Evolutionary conservation across 1,140 invertebrate species (phyloP).

Genomic region (Aricia agestis): DNA sequence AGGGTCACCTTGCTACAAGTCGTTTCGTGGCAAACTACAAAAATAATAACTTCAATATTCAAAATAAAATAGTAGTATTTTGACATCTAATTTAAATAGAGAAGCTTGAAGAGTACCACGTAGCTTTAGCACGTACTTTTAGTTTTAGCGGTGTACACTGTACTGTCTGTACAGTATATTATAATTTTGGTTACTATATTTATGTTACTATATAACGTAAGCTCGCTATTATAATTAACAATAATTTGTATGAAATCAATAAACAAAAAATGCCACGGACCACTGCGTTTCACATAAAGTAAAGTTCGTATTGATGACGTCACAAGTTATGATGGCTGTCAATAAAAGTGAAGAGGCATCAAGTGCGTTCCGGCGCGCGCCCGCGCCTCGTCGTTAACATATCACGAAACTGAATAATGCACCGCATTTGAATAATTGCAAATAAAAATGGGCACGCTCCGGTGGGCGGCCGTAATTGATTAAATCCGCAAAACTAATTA

Average conservation of each 20-base stretch:
- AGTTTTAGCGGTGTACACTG: too few species aligned
- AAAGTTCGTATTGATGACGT: background rate
- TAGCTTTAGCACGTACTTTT: too few species aligned
- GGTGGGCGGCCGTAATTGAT: background rate
- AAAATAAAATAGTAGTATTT: too few species aligned
- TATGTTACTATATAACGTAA: too few species aligned
- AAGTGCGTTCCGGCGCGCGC: slow-evolving; percentile 20
- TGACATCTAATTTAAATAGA: too few species aligned
- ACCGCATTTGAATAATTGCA: slow-evolving; percentile 23
- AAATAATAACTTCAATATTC: too few species aligned
- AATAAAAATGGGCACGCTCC: slow-evolving; percentile 20
- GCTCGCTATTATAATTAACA: too few species aligned
- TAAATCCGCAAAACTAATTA: slow-evolving; percentile 5
- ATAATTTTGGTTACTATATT: too few species aligned
- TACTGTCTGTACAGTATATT: too few species aligned
- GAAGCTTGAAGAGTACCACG: too few species aligned
- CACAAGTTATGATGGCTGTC: slow-evolving; percentile 4
- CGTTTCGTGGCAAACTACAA: too few species aligned
- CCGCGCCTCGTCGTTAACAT: slow-evolving; percentile 18
- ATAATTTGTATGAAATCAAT: background rate
- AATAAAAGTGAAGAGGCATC: background rate
- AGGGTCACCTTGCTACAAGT: too few species aligned
- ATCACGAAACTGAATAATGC: slow-evolving; percentile 25
- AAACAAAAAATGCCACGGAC: background rate
- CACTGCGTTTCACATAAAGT: background rate